phyloP scores from a whole-genome alignment of 2,113 vertebrate species.

The Haplotaxodon microlepis region DNA sequence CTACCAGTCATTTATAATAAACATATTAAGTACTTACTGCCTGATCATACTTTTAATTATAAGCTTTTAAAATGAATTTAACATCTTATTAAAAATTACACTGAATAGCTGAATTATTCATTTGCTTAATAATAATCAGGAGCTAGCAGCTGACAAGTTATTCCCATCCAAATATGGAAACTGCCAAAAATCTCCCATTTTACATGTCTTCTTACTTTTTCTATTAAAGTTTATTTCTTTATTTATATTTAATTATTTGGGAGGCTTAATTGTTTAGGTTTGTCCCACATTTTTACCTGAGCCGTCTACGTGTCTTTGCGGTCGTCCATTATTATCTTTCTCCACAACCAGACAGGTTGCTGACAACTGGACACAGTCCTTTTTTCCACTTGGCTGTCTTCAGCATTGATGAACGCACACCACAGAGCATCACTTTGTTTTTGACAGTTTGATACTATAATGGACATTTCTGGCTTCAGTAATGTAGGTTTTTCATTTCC shows the following conservation, averaged over 20 bases:
- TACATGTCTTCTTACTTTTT: neutral
- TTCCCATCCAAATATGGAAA: neutral
- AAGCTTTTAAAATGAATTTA: neutral
- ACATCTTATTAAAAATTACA: neutral
- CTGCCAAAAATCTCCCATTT: accelerated
- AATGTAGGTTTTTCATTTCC: neutral
- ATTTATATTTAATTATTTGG: neutral
- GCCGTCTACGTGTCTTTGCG: neutral
- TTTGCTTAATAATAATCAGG: neutral
- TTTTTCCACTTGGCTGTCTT: neutral
- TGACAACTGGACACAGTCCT: neutral
- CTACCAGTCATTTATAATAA: neutral
- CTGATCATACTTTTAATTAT: neutral
- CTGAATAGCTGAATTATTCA: neutral
- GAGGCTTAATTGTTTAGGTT: neutral
- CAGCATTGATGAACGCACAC: neutral
- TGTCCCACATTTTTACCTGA: accelerated
- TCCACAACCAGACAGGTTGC: neutral
- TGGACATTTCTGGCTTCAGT: neutral
- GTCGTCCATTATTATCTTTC: neutral
- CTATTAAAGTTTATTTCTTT: neutral
- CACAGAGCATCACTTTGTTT: neutral
- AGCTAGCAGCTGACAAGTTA: accelerated
- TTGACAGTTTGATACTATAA: neutral
- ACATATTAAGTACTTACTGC: neutral